Evolutionary conservation across 2,888 invertebrate species (phyloP), one percentile per base, ranked within the genome.

Genomic region (Lycaena phlaeas): DNA sequence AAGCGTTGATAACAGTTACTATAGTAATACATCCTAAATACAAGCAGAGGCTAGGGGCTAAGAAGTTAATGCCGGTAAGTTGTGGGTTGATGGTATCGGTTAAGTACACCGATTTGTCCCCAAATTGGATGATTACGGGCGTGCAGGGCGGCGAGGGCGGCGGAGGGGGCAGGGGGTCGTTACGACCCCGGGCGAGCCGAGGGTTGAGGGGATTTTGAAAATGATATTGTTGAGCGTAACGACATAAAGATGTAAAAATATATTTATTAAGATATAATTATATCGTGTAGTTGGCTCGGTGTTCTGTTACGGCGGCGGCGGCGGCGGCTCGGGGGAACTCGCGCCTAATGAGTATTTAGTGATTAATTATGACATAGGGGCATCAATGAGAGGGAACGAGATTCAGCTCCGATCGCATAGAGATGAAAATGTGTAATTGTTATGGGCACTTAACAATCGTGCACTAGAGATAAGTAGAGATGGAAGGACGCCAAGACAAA

Each of bases 171-270:
- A 41, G 34, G 44, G 45, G 45, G 45, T 52, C 44, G 49, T 48
- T 49, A n/a, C n/a, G n/a, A n/a, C n/a, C n/a, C n/a, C n/a, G 42
- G 46, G 52, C 50, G 18, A n/a, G n/a, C 5, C 15, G 31, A 31
- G 31, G 34, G 34, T 2, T 46, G 56, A 53, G 53, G 50, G 57
- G 58, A 66, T 64, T 64, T 63, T 64, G 67, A 66, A 68, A 68
- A 64, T 59, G 68, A 68, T 68, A 68, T 67, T 66, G 64, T 68
- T 68, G 64, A 59, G 43, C 50, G 49, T 59, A 61, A 61, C 58
- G 59, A 56, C 55, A 64, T 56, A 57, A 59, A 56, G 53, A 56
- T 56, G 58, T 55, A 55, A 57, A 22, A 41, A 27, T 27, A 42
- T 17, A 15, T 42, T 12, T 47, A 41, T 41, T 46, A 41, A 15